Evolutionary conservation across 2,888 invertebrate species (phyloP).

Genomic region (Lissocephala sabroskyi): DNA sequence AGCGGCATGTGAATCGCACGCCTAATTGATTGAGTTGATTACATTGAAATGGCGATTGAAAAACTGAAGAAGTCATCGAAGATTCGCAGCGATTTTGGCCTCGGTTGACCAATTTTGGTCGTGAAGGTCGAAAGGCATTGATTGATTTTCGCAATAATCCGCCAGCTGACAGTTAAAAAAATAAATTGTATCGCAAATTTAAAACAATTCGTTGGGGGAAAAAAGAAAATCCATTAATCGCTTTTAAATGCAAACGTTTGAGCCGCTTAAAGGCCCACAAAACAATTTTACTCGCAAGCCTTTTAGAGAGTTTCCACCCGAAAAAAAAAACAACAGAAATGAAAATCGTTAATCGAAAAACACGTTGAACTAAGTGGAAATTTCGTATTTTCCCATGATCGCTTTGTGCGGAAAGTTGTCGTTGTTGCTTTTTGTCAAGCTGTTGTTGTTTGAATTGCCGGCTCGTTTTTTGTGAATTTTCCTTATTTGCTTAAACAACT

Average conservation of each 20-base stretch:
- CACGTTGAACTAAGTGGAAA: too few species aligned
- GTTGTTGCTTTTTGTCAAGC: constrained; percentile 15
- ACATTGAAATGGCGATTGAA: constrained; percentile 33
- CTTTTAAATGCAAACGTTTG: too few species aligned
- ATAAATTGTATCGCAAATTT: too few species aligned
- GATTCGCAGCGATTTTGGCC: constrained; percentile 19
- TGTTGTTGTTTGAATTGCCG: constrained; percentile 30
- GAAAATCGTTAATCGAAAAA: too few species aligned
- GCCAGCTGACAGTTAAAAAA: too few species aligned
- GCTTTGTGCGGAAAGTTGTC: constrained; percentile 24
- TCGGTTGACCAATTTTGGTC: not conserved
- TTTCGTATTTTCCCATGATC: constrained; percentile 62
- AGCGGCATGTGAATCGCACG: constrained; percentile 16
- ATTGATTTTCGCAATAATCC: too few species aligned
- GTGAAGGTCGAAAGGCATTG: not conserved
- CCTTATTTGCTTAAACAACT: constrained; percentile 55
- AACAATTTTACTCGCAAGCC: constrained; percentile 31
- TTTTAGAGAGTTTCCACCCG: constrained; percentile 26
- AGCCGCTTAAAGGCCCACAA: too few species aligned
- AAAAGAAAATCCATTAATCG: too few species aligned
- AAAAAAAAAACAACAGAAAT: constrained; percentile 11
- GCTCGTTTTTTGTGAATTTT: constrained; percentile 53
- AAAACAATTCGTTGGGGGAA: too few species aligned
- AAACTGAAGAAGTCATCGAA: constrained; percentile 17
- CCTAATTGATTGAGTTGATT: constrained; percentile 57